A percentile compares a stretch with the other conserved stretches of the same genome.
phyloP scores from a whole-genome alignment of 2,113 vertebrate genomes.

The Vimba vimba region DNA sequence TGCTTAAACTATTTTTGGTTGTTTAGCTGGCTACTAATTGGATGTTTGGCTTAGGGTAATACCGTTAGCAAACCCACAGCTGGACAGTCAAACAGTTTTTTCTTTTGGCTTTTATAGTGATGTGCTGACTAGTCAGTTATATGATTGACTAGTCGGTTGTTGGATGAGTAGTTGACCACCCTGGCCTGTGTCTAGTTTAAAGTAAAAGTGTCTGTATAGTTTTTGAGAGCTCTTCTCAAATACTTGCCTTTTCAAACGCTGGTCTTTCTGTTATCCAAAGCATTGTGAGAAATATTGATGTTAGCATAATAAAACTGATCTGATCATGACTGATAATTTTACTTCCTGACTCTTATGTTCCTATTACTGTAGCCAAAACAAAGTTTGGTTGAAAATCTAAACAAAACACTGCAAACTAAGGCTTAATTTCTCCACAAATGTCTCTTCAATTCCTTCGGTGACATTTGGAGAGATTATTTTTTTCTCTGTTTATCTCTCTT shows the following conservation, averaged over 20 bases:
- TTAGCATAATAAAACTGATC: neutral
- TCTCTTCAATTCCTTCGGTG: neutral
- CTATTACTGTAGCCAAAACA: conserved; percentile 5
- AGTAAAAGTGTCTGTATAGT: neutral
- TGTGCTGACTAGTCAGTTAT: too few relatives aligned
- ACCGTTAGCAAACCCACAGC: neutral
- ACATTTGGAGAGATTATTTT: neutral
- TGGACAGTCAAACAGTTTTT: neutral
- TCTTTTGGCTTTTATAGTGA: too few relatives aligned
- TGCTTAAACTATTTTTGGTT: neutral
- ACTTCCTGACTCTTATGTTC: neutral
- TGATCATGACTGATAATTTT: neutral
- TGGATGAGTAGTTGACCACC: neutral
- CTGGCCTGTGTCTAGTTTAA: neutral
- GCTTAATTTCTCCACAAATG: conserved; percentile 1
- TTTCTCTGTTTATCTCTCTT: neutral
- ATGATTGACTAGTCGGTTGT: neutral
- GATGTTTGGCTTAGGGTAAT: neutral
- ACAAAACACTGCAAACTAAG: neutral
- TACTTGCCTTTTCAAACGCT: neutral
- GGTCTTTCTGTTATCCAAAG: neutral
- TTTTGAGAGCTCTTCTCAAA: neutral
- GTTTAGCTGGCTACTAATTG: neutral
- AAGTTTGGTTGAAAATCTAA: neutral
- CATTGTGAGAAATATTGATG: neutral